Conservation (phyloP, 1,140 invertebrate genomes). For the Penaeus japonicus region DNA sequence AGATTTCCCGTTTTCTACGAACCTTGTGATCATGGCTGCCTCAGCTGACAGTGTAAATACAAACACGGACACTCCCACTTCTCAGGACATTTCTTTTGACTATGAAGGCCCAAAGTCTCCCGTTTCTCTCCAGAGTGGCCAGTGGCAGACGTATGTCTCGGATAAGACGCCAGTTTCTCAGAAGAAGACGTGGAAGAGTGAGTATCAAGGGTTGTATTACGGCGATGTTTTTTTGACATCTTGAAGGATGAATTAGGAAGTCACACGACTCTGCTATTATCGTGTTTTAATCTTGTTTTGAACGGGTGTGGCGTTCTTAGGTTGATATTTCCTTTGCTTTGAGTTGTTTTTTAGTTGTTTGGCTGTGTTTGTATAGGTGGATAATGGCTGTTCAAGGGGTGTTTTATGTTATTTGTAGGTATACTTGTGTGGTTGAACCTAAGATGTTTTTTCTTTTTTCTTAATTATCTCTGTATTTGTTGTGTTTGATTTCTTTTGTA, state of each 20-base stretch:
- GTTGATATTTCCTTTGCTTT: too few relatives aligned
- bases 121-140: neutral
- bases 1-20: neutral
- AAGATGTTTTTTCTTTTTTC: too few relatives aligned
- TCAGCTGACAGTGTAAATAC: constrained; percentile 47
- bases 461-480: too few relatives aligned
- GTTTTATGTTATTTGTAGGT: too few relatives aligned
- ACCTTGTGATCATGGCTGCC: constrained; percentile 50
- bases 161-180: constrained; percentile 28
- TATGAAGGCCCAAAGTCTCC: neutral
- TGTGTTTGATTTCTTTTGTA: too few relatives aligned
- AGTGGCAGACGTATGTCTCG: constrained; percentile 39
- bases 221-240: neutral
- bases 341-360: too few relatives aligned
- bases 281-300: too few relatives aligned
- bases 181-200: constrained; percentile 39
- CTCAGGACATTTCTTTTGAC: neutral
- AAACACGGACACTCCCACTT: constrained; percentile 25
- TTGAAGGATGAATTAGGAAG: neutral
- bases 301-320: neutral
- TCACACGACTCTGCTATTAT: neutral
- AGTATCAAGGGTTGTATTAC: neutral
- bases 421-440: too few relatives aligned
- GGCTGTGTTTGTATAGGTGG: too few relatives aligned
- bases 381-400: too few relatives aligned